Evolutionary conservation across 2,888 invertebrate species (phyloP).

Genomic region (Pandemis corylana): DNA sequence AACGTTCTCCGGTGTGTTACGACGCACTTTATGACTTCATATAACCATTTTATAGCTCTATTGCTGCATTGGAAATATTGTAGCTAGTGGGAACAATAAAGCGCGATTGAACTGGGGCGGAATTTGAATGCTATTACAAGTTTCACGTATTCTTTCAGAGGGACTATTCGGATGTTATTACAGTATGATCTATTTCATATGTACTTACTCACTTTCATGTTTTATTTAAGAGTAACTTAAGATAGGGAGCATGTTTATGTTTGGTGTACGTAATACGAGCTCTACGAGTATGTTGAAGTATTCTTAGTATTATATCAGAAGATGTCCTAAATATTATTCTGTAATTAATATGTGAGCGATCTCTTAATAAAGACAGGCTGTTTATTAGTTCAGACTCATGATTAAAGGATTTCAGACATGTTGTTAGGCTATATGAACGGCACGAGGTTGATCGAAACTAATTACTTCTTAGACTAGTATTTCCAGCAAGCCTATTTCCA

Average conservation of each 20-base stretch:
- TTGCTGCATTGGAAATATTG: slow-evolving; percentile 43
- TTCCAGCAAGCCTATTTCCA: not conserved
- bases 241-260: slow-evolving; percentile 2
- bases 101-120: slow-evolving; percentile 35
- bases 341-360: slow-evolving; percentile 1
- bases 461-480: not conserved
- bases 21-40: slow-evolving; percentile 36
- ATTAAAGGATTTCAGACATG: not conserved
- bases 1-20: slow-evolving; percentile 32
- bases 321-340: not conserved
- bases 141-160: slow-evolving; percentile 36
- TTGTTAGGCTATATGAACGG: not conserved
- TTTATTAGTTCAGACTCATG: not conserved
- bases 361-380: slow-evolving; percentile 5
- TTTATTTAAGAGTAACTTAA: not conserved
- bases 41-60: slow-evolving; percentile 41
- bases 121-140: slow-evolving; percentile 37
- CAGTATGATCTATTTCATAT: slow-evolving; percentile 30
- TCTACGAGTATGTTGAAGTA: not conserved
- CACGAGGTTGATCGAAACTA: not conserved
- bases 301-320: not conserved
- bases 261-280: not conserved
- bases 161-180: slow-evolving; percentile 36
- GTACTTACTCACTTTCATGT: slow-evolving; percentile 5
- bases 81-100: slow-evolving; percentile 38